These are phyloP conservation scores for Ascaphus truei DNA, from an alignment of 2,113 vertebrate genomes.

Conservation along the genomic window DNA sequence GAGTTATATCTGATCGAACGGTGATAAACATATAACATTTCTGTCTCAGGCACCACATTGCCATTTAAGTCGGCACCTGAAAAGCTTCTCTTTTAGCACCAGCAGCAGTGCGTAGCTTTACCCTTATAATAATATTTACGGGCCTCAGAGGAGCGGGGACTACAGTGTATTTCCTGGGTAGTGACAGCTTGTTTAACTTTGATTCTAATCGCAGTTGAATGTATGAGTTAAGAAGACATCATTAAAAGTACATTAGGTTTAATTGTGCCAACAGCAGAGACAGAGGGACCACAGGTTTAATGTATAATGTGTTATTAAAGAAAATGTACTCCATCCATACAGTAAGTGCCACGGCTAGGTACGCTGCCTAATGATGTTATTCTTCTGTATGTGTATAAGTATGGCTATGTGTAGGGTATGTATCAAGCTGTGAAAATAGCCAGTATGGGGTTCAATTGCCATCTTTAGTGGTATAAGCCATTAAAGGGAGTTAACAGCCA, in stretches of 20 bases:
- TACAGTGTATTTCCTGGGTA: conserved; percentile 43
- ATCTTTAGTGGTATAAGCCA: no score
- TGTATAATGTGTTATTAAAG: conserved; percentile 64
- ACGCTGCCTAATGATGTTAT: background rate
- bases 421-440: no score
- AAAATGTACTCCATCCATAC: conserved; percentile 52
- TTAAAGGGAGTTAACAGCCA: no score
- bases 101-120: no score
- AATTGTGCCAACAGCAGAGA: conserved; percentile 63
- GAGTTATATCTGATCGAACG: no score
- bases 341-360: background rate
- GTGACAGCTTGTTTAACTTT: conserved; percentile 50
- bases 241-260: conserved; percentile 73
- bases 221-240: conserved; percentile 66
- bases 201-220: conserved; percentile 63
- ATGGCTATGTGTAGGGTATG: no score
- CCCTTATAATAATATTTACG: no score
- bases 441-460: no score
- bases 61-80: no score
- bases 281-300: conserved; percentile 47
- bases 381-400: background rate
- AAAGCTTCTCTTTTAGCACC: no score
- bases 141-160: conserved; percentile 14
- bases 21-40: no score
- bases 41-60: no score